These are phyloP conservation scores for Lithosia quadra DNA, from an alignment of 2,888 invertebrate genomes.

Conservation along the genomic window DNA sequence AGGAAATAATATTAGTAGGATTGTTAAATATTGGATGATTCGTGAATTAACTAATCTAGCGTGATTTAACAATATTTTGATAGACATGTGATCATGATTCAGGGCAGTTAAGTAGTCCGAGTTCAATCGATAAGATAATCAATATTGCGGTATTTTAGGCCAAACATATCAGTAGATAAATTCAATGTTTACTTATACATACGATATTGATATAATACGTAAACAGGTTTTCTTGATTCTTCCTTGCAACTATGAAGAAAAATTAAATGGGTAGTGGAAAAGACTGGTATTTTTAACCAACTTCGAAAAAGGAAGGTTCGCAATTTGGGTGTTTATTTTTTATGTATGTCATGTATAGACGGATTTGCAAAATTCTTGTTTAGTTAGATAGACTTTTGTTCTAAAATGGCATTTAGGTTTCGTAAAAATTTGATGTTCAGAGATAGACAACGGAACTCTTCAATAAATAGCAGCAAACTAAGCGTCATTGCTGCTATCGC, in stretches of 20 bases:
- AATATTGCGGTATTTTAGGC: constrained; percentile 34
- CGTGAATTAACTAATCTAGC: not conserved
- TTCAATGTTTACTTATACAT: constrained; percentile 33
- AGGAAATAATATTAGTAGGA: not conserved
- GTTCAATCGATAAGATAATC: constrained; percentile 44
- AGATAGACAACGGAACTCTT: no score
- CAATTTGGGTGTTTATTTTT: no score
- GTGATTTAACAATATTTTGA: constrained; percentile 11
- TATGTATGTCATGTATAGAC: no score
- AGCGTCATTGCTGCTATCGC: no score
- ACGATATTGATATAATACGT: constrained; percentile 5
- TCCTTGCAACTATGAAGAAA: not conserved
- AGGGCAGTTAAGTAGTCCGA: constrained; percentile 31
- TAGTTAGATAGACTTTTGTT: no score
- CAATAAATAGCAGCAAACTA: no score
- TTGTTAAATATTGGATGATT: not conserved
- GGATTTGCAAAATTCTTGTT: no score
- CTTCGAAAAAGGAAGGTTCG: no score
- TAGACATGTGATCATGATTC: constrained; percentile 21
- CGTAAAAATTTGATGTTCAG: no score
- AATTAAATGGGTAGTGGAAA: not conserved
- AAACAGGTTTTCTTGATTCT: not conserved
- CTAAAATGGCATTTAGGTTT: no score
- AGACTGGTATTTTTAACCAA: no score
- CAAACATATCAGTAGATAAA: constrained; percentile 36